Evolutionary conservation across 35 echinoderm and acorn worm genomes (phyloP).

Genomic region (Lytechinus variegatus): DNA sequence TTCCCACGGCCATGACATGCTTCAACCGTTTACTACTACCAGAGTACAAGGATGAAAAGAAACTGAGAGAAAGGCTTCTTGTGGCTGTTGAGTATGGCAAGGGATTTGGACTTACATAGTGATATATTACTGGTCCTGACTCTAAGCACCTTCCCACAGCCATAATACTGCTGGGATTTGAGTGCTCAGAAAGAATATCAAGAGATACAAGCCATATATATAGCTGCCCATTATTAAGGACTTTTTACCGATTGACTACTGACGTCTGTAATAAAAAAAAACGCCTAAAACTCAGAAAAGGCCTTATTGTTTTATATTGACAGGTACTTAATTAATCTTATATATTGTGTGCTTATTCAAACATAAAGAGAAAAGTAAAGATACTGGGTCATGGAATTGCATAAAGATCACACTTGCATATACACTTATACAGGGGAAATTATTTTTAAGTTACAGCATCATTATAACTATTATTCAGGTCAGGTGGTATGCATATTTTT

Average conservation of each 20-base stretch:
- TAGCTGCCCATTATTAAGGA: not conserved
- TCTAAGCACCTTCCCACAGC: no score
- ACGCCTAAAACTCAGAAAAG: not conserved
- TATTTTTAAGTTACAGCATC: not conserved
- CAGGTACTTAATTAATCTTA: not conserved
- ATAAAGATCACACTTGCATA: not conserved
- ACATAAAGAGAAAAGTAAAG: not conserved
- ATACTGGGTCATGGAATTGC: not conserved
- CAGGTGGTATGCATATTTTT: not conserved
- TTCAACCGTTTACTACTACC: conserved; percentile 94
- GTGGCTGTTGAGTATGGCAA: conserved; percentile 87
- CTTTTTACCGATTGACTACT: not conserved
- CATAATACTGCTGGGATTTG: not conserved
- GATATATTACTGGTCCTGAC: no score
- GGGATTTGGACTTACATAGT: conserved; percentile 78
- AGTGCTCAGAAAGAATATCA: not conserved
- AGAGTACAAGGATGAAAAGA: conserved; percentile 67
- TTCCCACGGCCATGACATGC: conserved; percentile 99
- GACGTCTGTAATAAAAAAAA: not conserved
- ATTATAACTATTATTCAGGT: not conserved
- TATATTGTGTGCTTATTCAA: not conserved
- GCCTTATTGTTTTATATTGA: not conserved
- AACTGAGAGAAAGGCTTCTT: conserved; percentile 70
- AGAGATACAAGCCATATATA: not conserved
- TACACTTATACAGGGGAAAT: not conserved